Evolutionary conservation across 2,113 vertebrate species (phyloP).

Genomic region (Anser cygnoides): DNA sequence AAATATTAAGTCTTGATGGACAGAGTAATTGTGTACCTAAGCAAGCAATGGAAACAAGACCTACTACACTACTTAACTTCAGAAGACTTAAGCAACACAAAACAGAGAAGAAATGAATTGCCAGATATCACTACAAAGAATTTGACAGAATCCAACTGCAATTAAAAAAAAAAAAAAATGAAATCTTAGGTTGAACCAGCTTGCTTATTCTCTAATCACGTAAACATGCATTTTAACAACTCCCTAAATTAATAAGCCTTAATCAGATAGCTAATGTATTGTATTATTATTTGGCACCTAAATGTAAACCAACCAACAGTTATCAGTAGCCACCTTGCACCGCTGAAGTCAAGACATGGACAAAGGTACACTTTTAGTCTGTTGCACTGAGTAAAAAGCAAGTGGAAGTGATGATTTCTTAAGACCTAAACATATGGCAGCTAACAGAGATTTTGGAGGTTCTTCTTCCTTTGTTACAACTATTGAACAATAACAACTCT

Average conservation of each 20-base stretch:
- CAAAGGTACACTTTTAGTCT: background rate
- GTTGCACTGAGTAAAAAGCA: background rate
- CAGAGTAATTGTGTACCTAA: background rate
- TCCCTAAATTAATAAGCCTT: background rate
- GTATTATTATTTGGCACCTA: background rate
- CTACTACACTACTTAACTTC: background rate
- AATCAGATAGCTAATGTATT: background rate
- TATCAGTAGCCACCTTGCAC: background rate
- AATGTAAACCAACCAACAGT: background rate
- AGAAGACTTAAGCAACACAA: background rate
- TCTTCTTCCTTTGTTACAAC: background rate
- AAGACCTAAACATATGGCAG: background rate
- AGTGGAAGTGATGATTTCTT: background rate
- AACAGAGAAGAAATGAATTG: background rate
- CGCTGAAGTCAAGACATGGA: background rate
- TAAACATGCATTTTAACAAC: background rate
- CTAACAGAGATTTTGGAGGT: background rate
- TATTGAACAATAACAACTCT: background rate
- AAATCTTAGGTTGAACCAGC: background rate
- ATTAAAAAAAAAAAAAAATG: background rate
- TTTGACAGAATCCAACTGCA: background rate
- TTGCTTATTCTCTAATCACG: background rate
- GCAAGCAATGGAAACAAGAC: background rate
- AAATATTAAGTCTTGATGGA: background rate
- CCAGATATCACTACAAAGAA: background rate